A percentile compares a stretch with the other conserved stretches of the same genome.
These are phyloP conservation scores for Scaptomyza tumidula DNA, from an alignment of 2,888 invertebrate genomes.

Conservation along the genomic window DNA sequence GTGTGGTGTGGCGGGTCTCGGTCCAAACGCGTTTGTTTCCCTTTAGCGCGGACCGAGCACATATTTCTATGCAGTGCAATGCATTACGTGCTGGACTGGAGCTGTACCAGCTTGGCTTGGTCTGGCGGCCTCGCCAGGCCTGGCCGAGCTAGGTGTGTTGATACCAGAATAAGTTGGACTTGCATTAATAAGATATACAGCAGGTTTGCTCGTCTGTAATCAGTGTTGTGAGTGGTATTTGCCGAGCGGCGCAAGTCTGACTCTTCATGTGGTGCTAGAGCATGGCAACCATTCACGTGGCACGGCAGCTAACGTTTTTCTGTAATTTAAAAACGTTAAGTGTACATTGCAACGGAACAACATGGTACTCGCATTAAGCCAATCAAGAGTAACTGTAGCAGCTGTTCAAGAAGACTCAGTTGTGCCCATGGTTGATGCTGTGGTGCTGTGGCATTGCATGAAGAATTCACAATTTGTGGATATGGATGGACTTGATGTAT, in stretches of 20 bases:
- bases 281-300: slow-evolving; percentile 18
- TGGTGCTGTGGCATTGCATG: slow-evolving; percentile 42
- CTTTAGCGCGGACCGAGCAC: slow-evolving; percentile 79
- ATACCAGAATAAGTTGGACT: slow-evolving; percentile 1
- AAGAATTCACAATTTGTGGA: slow-evolving; percentile 34
- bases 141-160: slow-evolving; percentile 28
- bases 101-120: slow-evolving; percentile 28
- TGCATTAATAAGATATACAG: not conserved
- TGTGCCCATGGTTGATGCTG: slow-evolving; percentile 36
- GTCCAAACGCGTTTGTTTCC: slow-evolving; percentile 78
- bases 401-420: slow-evolving; percentile 7
- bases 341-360: slow-evolving; percentile 38
- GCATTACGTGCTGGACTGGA: slow-evolving; percentile 62
- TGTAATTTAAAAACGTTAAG: slow-evolving; percentile 65
- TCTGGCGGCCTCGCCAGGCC: slow-evolving; percentile 25
- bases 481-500: slow-evolving; percentile 76
- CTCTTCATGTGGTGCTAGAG: slow-evolving; percentile 6
- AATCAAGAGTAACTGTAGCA: slow-evolving; percentile 8
- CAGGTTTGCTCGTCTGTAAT: slow-evolving; percentile 16
- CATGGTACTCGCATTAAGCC: slow-evolving; percentile 15
- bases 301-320: slow-evolving; percentile 45
- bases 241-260: slow-evolving; percentile 6
- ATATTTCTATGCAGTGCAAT: slow-evolving; percentile 75
- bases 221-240: slow-evolving; percentile 13
- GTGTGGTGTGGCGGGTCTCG: slow-evolving; percentile 78